Percentiles rank a stretch among this genome's conserved stretches.
These are phyloP conservation scores for Circus cinereus DNA, from an alignment of 2,797 vertebrate genomes.

Conservation along the genomic window DNA sequence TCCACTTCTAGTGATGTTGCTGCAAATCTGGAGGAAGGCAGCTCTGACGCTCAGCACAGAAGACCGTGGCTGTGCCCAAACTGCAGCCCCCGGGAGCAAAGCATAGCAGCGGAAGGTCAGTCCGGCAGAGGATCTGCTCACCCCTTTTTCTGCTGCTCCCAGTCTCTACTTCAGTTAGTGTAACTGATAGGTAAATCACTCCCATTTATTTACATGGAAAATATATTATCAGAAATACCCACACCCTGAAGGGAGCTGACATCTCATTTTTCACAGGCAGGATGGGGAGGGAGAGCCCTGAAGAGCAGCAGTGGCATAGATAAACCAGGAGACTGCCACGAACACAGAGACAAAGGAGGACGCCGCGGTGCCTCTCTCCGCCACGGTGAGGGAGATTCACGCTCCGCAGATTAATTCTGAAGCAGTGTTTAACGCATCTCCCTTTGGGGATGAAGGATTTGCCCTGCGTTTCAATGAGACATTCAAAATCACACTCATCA, in stretches of 20 bases:
- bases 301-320: background rate
- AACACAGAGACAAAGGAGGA: background rate
- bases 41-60: background rate
- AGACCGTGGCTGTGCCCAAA: background rate
- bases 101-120: rapidly evolving
- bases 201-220: background rate
- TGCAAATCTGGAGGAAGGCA: background rate
- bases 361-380: background rate
- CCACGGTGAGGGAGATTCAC: background rate
- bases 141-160: background rate
- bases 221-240: background rate
- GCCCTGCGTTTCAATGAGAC: conserved; percentile 30
- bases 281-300: background rate
- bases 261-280: background rate
- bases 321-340: background rate
- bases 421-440: background rate
- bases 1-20: background rate
- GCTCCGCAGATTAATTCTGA: background rate
- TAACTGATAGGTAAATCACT: background rate
- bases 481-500: conserved; percentile 13
- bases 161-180: background rate
- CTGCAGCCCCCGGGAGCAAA: background rate
- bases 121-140: background rate
- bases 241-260: background rate
- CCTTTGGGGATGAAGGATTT: conserved; percentile 38